phyloP scores from a whole-genome alignment of 2,113 vertebrate species.

The Aix galericulata region DNA sequence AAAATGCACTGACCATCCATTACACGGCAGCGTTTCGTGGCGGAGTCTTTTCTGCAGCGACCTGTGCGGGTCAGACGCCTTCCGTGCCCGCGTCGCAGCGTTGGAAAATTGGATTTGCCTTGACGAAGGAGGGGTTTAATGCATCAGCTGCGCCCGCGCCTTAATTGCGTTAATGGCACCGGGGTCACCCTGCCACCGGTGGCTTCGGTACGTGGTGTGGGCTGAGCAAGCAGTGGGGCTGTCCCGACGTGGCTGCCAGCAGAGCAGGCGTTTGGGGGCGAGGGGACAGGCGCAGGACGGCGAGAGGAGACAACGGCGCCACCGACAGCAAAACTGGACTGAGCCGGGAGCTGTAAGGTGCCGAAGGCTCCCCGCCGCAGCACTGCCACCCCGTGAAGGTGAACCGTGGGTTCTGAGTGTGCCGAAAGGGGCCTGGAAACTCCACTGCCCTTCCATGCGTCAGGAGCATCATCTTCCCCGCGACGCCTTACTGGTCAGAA shows the following conservation, averaged over 20 bases:
- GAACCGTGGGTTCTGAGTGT: background rate
- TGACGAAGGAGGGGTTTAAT: background rate
- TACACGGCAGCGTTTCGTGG: slow-evolving; percentile 33
- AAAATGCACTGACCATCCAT: slow-evolving; percentile 97
- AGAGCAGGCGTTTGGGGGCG: too few relatives aligned
- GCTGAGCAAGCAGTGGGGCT: background rate
- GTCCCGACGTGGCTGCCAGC: too few relatives aligned
- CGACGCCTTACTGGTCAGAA: background rate
- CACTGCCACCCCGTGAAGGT: background rate
- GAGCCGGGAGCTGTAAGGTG: too few relatives aligned
- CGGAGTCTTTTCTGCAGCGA: slow-evolving; percentile 2
- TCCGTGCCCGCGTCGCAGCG: too few relatives aligned
- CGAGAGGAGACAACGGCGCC: too few relatives aligned
- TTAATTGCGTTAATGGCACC: background rate
- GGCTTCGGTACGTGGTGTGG: background rate
- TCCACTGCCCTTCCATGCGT: fast-evolving
- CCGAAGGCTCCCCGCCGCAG: too few relatives aligned
- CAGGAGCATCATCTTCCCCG: fast-evolving
- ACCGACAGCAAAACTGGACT: too few relatives aligned
- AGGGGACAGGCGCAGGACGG: too few relatives aligned
- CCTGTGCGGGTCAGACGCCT: background rate
- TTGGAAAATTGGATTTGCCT: background rate
- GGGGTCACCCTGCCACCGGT: background rate
- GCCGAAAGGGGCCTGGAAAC: background rate
- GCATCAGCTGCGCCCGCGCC: background rate